A percentile compares a stretch with the other conserved stretches of the same genome.
Evolutionary conservation across 2,797 vertebrate species (phyloP).

Genomic region (Fistularia tabacaria): DNA sequence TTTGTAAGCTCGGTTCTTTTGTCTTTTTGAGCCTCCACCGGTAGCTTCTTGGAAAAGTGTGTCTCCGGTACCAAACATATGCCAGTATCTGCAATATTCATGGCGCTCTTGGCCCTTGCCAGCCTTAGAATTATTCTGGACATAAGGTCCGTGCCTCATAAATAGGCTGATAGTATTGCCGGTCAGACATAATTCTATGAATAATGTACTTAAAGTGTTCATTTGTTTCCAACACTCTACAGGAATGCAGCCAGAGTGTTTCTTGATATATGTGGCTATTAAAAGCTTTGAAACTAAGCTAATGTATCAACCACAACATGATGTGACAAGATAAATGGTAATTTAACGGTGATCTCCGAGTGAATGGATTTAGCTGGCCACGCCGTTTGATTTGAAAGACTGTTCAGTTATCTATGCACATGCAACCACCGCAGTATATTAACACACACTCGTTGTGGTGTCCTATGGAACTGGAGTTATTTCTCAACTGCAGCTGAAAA

Average conservation of each 20-base stretch:
- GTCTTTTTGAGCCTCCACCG: conserved; percentile 21
- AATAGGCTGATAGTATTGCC: conserved; percentile 55
- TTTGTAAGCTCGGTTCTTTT: conserved; percentile 1
- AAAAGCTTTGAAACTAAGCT: conserved; percentile 46
- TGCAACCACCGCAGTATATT: conserved; percentile 2
- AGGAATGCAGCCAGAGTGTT: conserved; percentile 46
- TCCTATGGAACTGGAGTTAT: too few species aligned
- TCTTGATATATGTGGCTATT: conserved; percentile 58
- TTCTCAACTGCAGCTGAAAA: too few species aligned
- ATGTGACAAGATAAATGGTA: conserved; percentile 30
- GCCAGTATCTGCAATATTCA: conserved; percentile 61
- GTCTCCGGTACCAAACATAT: conserved; percentile 62
- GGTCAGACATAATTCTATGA: conserved; percentile 55
- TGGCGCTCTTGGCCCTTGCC: conserved; percentile 44
- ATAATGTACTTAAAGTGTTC: conserved; percentile 52
- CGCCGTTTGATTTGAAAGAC: too few species aligned
- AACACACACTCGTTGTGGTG: too few species aligned
- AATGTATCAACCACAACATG: conserved; percentile 36
- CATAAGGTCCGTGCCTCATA: conserved; percentile 53
- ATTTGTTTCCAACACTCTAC: conserved; percentile 51
- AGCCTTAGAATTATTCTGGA: conserved; percentile 39
- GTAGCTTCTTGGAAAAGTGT: conserved; percentile 29
- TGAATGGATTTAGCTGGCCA: conserved; percentile 14
- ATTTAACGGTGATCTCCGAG: conserved; percentile 31
- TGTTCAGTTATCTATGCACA: not conserved